Evolutionary conservation across 2,888 invertebrate genomes (phyloP).

Genomic region (Colletes collaris): DNA sequence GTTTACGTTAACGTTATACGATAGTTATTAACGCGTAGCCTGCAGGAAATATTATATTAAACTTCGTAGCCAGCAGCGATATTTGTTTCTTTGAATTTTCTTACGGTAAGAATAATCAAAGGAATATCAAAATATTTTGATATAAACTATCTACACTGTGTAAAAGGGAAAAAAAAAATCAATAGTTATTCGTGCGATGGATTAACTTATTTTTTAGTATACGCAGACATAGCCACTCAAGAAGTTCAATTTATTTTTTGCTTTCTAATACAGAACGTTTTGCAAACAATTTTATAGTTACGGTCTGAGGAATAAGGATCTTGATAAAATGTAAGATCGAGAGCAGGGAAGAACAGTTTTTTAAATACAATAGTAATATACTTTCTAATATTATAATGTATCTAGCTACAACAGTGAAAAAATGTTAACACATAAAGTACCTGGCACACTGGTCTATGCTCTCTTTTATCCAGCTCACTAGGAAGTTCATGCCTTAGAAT

Average conservation of each 20-base stretch:
- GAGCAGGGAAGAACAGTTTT: constrained; percentile 66
- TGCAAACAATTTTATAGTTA: constrained; percentile 68
- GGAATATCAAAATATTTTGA: constrained; percentile 50
- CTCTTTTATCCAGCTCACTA: constrained; percentile 76
- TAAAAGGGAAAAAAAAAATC: constrained; percentile 6
- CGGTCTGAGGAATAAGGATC: constrained; percentile 63
- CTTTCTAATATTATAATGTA: constrained; percentile 74
- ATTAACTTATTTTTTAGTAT: constrained; percentile 72
- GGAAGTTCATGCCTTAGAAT: constrained; percentile 76
- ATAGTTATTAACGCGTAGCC: constrained; percentile 20
- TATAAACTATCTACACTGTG: constrained; percentile 29
- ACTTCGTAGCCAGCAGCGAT: constrained; percentile 14
- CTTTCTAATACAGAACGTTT: constrained; percentile 68
- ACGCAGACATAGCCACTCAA: constrained; percentile 67
- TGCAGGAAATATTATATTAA: constrained; percentile 14
- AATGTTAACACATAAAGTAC: constrained; percentile 80
- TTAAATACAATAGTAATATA: constrained; percentile 73
- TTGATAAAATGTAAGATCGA: constrained; percentile 64
- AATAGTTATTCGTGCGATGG: constrained; percentile 70
- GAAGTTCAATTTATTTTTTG: constrained; percentile 71
- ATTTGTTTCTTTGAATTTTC: constrained; percentile 32
- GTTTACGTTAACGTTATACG: constrained; percentile 26
- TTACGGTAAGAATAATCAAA: constrained; percentile 45
- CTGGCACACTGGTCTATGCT: constrained; percentile 81
- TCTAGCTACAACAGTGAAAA: constrained; percentile 73